Conservation (phyloP, 1,140 invertebrate genomes). For the Aphis craccivora region DNA sequence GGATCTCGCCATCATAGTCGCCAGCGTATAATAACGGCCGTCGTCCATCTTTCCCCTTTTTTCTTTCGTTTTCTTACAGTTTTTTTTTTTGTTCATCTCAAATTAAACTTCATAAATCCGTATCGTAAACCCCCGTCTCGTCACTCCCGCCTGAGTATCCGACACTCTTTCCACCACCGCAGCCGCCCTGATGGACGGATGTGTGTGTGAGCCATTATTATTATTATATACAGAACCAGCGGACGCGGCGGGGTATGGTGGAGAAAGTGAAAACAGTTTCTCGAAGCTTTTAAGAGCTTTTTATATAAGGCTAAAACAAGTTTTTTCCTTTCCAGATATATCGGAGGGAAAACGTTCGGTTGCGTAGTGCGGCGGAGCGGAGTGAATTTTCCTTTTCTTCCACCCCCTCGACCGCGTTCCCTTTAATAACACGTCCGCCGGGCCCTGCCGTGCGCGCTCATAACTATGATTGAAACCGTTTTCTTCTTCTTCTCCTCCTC, state of each 20-base stretch:
- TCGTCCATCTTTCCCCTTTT: slow-evolving; percentile 48
- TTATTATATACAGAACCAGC: slow-evolving; percentile 47
- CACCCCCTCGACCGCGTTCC: background rate
- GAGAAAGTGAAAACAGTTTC: slow-evolving; percentile 55
- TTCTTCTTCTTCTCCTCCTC: background rate
- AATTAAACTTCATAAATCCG: slow-evolving; percentile 58
- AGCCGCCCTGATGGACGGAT: background rate
- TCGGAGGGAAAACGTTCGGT: slow-evolving; percentile 44
- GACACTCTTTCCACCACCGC: background rate
- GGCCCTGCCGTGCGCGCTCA: slow-evolving; percentile 31
- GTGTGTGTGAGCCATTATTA: slow-evolving; percentile 45
- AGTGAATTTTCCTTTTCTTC: slow-evolving; percentile 53
- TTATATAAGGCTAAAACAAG: slow-evolving; percentile 57
- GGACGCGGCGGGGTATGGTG: background rate
- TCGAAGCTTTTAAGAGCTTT: slow-evolving; percentile 57
- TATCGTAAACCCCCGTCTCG: slow-evolving; percentile 32
- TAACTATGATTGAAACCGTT: slow-evolving; percentile 58
- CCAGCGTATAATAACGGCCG: slow-evolving; percentile 27
- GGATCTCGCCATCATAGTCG: slow-evolving; percentile 5
- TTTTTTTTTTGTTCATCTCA: slow-evolving; percentile 54
- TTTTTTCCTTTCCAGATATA: slow-evolving; percentile 55
- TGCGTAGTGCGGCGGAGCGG: slow-evolving; percentile 17
- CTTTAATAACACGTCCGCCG: slow-evolving; percentile 55
- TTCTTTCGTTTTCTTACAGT: slow-evolving; percentile 33
- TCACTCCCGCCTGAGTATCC: background rate